A percentile compares a stretch with the other conserved stretches of the same genome.
Conservation (phyloP, 2,888 invertebrate species). For the Eristalis arbustorum region DNA sequence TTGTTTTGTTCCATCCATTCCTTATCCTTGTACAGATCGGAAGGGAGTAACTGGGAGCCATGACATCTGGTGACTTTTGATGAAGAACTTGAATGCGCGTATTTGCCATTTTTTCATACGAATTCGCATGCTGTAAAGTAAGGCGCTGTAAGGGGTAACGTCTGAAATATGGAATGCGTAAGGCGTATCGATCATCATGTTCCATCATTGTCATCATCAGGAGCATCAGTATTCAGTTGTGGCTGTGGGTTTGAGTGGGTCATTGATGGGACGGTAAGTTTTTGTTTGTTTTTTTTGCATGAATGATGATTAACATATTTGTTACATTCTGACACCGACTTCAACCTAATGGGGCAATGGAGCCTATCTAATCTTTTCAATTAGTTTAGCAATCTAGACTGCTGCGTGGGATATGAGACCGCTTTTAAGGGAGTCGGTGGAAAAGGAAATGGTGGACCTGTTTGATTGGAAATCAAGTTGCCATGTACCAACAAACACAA, state of each 20-base stretch:
- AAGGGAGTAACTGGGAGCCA: constrained; percentile 7
- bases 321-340: no score
- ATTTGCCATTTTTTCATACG: constrained; percentile 7
- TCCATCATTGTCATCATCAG: constrained; percentile 37
- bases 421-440: no score
- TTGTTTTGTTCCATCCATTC: constrained; percentile 8
- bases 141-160: background rate
- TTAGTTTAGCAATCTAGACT: no score
- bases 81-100: constrained; percentile 10
- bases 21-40: constrained; percentile 4
- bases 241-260: background rate
- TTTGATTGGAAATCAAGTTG: no score
- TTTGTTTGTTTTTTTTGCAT: no score
- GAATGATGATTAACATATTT: background rate
- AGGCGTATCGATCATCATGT: constrained; percentile 41
- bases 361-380: no score
- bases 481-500: no score
- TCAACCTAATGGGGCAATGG: no score
- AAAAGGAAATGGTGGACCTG: no score
- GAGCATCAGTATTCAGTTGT: background rate
- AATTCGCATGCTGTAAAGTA: background rate
- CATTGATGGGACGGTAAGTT: background rate
- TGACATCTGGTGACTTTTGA: constrained; percentile 39
- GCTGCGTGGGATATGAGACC: no score
- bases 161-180: constrained; percentile 24